Conservation (phyloP, 2,888 invertebrate species). For the Emmelina monodactyla region DNA sequence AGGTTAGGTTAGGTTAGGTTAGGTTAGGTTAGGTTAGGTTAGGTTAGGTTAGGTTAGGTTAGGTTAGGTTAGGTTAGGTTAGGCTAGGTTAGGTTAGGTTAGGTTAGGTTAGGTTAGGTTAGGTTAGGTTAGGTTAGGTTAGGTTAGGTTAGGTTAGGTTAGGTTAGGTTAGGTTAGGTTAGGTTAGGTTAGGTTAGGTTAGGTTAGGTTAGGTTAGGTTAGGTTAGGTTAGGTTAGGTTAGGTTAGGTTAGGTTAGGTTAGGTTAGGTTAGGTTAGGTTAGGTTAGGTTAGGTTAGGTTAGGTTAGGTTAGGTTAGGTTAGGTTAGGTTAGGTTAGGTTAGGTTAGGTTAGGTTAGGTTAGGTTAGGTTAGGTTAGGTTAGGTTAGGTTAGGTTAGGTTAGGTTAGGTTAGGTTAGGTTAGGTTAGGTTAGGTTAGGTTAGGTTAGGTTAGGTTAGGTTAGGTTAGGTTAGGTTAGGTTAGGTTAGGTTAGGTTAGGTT, state of each 20-base stretch:
- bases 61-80: constrained; percentile 11
- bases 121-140: constrained; percentile 13
- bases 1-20: constrained; percentile 2
- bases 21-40: constrained; percentile 2
- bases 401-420: constrained; percentile 8
- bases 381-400: constrained; percentile 6
- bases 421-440: constrained; percentile 10
- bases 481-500: constrained; percentile 11
- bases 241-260: constrained; percentile 13
- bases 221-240: constrained; percentile 13
- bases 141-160: constrained; percentile 8
- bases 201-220: constrained; percentile 6
- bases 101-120: constrained; percentile 12
- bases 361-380: constrained; percentile 6
- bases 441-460: constrained; percentile 12
- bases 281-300: constrained; percentile 14
- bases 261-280: constrained; percentile 15
- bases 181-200: constrained; percentile 10
- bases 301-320: constrained; percentile 14
- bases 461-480: constrained; percentile 12
- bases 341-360: constrained; percentile 10
- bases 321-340: constrained; percentile 12
- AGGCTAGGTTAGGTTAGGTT: constrained; percentile 12
- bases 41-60: constrained; percentile 3
- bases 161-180: constrained; percentile 8